Percentiles rank a stretch among this genome's conserved stretches.
phyloP scores from a whole-genome alignment of 2,113 vertebrate genomes.

The Arizona elegans region DNA sequence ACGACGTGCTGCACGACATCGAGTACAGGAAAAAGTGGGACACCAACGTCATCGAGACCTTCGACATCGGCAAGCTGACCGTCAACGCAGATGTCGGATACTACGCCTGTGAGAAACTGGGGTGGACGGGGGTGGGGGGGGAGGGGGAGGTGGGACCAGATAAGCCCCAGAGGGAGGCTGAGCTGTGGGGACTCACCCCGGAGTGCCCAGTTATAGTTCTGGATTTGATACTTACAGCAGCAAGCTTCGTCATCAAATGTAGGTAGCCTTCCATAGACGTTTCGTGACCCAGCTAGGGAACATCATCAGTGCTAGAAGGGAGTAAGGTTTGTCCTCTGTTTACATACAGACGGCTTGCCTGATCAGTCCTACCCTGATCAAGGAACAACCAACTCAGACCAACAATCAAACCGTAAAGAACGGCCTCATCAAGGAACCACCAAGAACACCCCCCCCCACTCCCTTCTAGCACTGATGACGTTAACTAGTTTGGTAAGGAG shows the following conservation, averaged over 20 bases:
- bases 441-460: too few species aligned
- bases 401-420: not conserved
- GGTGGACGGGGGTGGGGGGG: not conserved
- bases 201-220: not conserved
- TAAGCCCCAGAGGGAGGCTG: not conserved
- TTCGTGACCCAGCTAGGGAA: not conserved
- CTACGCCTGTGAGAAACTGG: slow-evolving; percentile 80
- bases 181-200: not conserved
- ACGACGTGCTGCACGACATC: slow-evolving; percentile 92
- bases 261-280: not conserved
- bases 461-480: not conserved
- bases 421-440: too few species aligned
- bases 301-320: not conserved
- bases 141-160: not conserved
- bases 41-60: slow-evolving; percentile 93
- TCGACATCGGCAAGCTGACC: slow-evolving; percentile 91
- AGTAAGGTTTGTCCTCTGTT: not conserved
- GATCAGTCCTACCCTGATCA: too few species aligned
- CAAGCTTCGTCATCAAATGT: not conserved
- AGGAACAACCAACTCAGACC: too few species aligned
- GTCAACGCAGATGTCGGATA: slow-evolving; percentile 94
- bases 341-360: too few species aligned
- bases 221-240: not conserved
- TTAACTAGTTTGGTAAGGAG: not conserved
- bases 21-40: slow-evolving; percentile 94